Evolutionary conservation across 2,888 invertebrate species (phyloP), one percentile per base, ranked within the genome.

Genomic region (Andrena fulva): DNA sequence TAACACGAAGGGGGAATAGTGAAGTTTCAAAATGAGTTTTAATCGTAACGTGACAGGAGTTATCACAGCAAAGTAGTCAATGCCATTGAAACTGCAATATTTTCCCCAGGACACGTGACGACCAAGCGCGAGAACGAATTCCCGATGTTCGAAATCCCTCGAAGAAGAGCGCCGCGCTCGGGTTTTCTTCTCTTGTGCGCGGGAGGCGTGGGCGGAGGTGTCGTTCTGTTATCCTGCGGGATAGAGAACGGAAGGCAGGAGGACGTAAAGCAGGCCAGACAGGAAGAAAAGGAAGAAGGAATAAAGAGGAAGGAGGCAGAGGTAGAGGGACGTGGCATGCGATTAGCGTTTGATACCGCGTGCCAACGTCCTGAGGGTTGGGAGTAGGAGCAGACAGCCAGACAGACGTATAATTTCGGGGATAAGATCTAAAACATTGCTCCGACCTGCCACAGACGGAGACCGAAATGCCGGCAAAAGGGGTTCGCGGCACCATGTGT

Each of bases 401-500:
- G 92, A 92, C 92, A 92, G 93, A 93, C 93, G 88, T 93, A 93
- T 93, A 93, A 93, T 93, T 93, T 93, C 89, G 88, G 85, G 92
- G 93, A 93, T 93, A 93, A 93, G 92, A 93, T 93, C 93, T 91
- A 91, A 92, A 91, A 91, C 91, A 91, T 92, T 89, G 91, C 87
- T 87, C 76, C 85, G 85, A 86, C 86, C 87, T 85, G 89, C 91
- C 92, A 91, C 93, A 93, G 92, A 91, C 93, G 93, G 92, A 90
- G 89, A 92, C 89, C 92, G 92, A 90, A 89, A 89, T 86, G 88
- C 85, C 75, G 79, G 87, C 87, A 85, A 86, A 89, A 86, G 89
- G 89, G 89, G 84, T 89, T 86, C 81, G 81, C 75, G 82, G 87
- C 91, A 87, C 90, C 92, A 92, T 92, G 91, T 92, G 92, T 91